Evolutionary conservation across 2,113 vertebrate species (phyloP).

Genomic region (Paralichthys olivaceus): DNA sequence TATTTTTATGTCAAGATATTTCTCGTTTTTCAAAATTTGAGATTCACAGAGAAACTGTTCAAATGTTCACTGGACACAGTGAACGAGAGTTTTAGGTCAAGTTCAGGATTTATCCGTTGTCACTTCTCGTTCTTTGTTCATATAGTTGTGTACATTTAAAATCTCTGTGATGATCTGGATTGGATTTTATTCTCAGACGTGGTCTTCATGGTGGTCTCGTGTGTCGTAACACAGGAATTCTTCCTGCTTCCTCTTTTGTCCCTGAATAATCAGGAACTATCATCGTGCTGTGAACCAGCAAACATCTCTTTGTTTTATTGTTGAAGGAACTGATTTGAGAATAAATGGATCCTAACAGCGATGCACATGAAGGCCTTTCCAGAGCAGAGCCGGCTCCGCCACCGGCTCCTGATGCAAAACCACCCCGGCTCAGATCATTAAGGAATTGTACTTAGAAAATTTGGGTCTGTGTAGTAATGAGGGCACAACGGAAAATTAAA

Average conservation of each 20-base stretch:
- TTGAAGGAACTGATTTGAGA: constrained; percentile 27
- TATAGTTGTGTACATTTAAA: too few species aligned
- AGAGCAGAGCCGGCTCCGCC: background rate
- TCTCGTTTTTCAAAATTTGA: too few species aligned
- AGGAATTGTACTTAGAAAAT: constrained; percentile 66
- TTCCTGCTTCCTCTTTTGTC: background rate
- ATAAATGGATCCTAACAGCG: constrained; percentile 44
- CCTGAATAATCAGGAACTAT: constrained; percentile 27
- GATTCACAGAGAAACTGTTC: too few species aligned
- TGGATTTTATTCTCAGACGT: background rate
- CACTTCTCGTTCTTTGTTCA: too few species aligned
- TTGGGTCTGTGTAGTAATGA: constrained; percentile 66
- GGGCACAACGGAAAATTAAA: constrained; percentile 10
- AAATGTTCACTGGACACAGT: too few species aligned
- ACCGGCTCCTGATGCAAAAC: constrained; percentile 11
- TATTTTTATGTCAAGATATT: too few species aligned
- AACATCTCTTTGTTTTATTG: constrained; percentile 16
- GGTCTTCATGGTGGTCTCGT: background rate
- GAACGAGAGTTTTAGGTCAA: too few species aligned
- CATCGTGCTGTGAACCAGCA: background rate
- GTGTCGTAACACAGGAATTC: background rate
- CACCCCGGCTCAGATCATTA: constrained; percentile 60
- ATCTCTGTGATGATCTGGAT: too few species aligned
- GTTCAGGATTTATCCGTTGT: too few species aligned
- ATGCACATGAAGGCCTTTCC: constrained; percentile 58